These are phyloP conservation scores for Boulengeromyrus knoepffleri DNA, from an alignment of 2,113 vertebrate genomes.

Conservation along the genomic window DNA sequence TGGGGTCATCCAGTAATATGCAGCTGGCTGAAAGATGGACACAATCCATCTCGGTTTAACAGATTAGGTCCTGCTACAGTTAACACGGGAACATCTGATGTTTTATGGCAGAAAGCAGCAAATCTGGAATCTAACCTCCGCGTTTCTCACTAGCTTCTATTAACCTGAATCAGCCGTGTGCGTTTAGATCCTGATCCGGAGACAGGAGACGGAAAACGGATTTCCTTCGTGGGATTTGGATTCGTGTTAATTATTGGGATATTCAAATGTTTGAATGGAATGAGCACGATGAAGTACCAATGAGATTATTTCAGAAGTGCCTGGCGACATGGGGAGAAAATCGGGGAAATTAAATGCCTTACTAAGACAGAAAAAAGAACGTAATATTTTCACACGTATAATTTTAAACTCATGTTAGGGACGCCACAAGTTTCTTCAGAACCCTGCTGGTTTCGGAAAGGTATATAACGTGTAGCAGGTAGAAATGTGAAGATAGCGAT, in stretches of 20 bases:
- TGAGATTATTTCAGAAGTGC: background rate
- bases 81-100: background rate
- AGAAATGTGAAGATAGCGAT: background rate
- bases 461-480: background rate
- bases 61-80: background rate
- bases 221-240: slow-evolving; percentile 2
- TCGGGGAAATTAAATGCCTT: background rate
- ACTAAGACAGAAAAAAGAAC: background rate
- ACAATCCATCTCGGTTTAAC: background rate
- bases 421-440: background rate
- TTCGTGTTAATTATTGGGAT: background rate
- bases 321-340: background rate
- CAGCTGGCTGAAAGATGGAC: background rate
- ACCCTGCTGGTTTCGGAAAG: background rate
- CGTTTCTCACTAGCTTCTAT: slow-evolving; percentile 1
- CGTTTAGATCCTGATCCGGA: background rate
- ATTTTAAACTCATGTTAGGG: background rate
- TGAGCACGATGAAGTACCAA: background rate
- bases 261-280: background rate
- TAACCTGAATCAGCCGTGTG: slow-evolving; percentile 2
- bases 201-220: background rate
- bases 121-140: slow-evolving; percentile 1
- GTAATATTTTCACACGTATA: background rate
- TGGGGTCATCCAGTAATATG: background rate
- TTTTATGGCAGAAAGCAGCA: background rate